Percentiles rank a stretch among this genome's conserved stretches.
Evolutionary conservation across 2,797 vertebrate species (phyloP).

Genomic region (Epinephelus awoara): DNA sequence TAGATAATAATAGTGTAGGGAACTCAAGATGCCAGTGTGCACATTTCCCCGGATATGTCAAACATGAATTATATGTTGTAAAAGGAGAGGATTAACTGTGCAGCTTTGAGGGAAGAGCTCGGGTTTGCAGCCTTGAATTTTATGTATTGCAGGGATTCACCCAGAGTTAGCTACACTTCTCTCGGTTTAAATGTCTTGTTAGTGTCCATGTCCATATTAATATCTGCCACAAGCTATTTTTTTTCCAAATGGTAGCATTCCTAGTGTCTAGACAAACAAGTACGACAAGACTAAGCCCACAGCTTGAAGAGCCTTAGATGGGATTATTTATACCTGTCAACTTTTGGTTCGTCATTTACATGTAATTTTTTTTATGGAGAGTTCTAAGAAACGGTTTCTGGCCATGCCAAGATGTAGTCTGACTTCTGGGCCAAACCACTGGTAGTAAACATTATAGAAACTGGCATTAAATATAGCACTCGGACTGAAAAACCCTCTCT

Average conservation of each 20-base stretch:
- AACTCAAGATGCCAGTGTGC: conserved; percentile 63
- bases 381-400: conserved; percentile 66
- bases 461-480: conserved; percentile 69
- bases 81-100: conserved; percentile 69
- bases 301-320: conserved; percentile 54
- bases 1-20: conserved; percentile 74
- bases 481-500: conserved; percentile 55
- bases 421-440: conserved; percentile 71
- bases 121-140: conserved; percentile 60
- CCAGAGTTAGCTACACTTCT: conserved; percentile 33
- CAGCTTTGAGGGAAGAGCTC: conserved; percentile 53
- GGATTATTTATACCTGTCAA: conserved; percentile 76
- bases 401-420: conserved; percentile 59
- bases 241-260: conserved; percentile 55
- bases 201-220: conserved; percentile 55
- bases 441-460: conserved; percentile 73
- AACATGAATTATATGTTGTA: conserved; percentile 81
- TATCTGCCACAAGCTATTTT: conserved; percentile 48
- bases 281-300: conserved; percentile 61
- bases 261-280: conserved; percentile 78
- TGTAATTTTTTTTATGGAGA: conserved; percentile 56
- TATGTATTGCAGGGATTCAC: conserved; percentile 44
- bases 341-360: conserved; percentile 57
- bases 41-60: conserved; percentile 79
- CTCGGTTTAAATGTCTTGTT: conserved; percentile 57